phyloP scores from a whole-genome alignment of 2,888 invertebrate genomes.

The Heliconius cydno region DNA sequence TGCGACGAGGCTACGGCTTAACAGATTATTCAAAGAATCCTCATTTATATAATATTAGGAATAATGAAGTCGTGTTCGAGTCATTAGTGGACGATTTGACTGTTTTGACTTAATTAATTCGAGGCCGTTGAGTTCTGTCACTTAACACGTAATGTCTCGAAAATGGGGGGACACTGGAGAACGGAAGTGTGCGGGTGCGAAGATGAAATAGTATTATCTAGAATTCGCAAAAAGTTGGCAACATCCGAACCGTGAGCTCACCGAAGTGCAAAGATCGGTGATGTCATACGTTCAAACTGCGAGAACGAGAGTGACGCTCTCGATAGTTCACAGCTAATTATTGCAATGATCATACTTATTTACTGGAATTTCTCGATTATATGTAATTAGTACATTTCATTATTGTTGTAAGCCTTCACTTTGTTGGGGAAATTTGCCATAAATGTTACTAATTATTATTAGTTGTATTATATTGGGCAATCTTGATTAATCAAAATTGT shows the following conservation, averaged over 20 bases:
- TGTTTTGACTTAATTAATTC: background rate
- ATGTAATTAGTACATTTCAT: background rate
- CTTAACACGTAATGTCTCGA: too few relatives aligned
- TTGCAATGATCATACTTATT: slow-evolving; percentile 12
- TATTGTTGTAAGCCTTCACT: background rate
- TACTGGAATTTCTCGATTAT: slow-evolving; percentile 23
- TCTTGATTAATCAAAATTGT: background rate
- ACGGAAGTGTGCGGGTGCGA: background rate
- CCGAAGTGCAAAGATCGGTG: slow-evolving; percentile 30
- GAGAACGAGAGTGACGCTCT: slow-evolving; percentile 28
- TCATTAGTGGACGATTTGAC: background rate
- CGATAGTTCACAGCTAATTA: slow-evolving; percentile 33
- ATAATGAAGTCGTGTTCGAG: background rate
- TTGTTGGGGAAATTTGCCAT: background rate
- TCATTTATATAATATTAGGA: slow-evolving; percentile 1
- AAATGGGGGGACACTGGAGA: too few relatives aligned
- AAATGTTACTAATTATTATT: too few relatives aligned
- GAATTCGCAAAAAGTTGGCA: slow-evolving; percentile 15
- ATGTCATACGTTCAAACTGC: slow-evolving; percentile 30
- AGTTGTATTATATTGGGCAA: background rate
- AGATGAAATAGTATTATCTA: slow-evolving; percentile 16
- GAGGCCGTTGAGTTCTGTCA: too few relatives aligned
- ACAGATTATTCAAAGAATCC: slow-evolving; percentile 17
- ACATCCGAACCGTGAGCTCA: slow-evolving; percentile 36
- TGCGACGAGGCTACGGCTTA: background rate